Evolutionary conservation across 2,113 vertebrate species (phyloP).

Genomic region (Salvelinus sp.): DNA sequence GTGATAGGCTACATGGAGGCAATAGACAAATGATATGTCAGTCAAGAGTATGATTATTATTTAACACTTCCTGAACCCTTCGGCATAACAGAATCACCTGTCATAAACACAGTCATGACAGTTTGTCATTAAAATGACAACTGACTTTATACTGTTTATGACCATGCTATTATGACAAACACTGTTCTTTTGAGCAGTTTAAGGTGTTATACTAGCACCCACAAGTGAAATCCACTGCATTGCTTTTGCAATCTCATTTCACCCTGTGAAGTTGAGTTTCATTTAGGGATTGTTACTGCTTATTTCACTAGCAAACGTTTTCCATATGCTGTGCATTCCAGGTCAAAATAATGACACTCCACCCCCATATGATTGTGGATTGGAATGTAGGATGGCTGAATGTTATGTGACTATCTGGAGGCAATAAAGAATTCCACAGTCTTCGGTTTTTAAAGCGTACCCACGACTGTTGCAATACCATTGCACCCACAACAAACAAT

Average conservation of each 20-base stretch:
- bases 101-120: no score
- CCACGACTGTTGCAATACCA: background rate
- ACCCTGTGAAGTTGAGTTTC: no score
- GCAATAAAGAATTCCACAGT: background rate
- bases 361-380: background rate
- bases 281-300: no score
- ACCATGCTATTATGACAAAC: no score
- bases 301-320: background rate
- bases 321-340: background rate
- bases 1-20: no score
- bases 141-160: no score
- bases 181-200: no score
- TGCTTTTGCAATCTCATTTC: background rate
- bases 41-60: no score
- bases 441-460: background rate
- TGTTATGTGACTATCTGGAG: constrained; percentile 12
- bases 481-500: background rate
- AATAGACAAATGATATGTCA: no score
- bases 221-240: background rate
- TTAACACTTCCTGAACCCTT: no score
- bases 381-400: constrained; percentile 19
- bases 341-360: background rate
- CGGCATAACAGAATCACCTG: no score
- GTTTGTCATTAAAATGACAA: no score
- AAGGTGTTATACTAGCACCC: background rate